phyloP scores from a whole-genome alignment of 2,888 invertebrate species.

The Maniola hyperantus region DNA sequence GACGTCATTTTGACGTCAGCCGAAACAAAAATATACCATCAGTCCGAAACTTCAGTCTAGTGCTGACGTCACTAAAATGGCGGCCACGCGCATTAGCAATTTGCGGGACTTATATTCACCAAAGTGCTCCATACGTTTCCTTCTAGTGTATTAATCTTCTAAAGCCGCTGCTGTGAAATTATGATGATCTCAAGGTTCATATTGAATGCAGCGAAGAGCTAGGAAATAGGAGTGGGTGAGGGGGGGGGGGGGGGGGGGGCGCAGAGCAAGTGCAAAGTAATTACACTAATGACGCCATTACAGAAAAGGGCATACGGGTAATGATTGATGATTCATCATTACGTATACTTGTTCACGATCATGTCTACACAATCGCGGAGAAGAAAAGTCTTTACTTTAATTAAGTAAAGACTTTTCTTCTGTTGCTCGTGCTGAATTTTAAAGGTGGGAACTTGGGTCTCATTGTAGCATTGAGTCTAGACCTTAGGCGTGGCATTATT shows the following conservation, averaged over 20 bases:
- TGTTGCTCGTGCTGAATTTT: constrained; percentile 10
- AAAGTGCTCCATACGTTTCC: too few relatives aligned
- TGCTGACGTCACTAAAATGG: too few relatives aligned
- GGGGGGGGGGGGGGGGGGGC: constrained; percentile 45
- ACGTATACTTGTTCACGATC: constrained; percentile 20
- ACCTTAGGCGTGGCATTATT: not conserved
- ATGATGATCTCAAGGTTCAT: too few relatives aligned
- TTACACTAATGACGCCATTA: constrained; percentile 64
- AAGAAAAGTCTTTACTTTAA: constrained; percentile 43
- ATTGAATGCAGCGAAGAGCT: constrained; percentile 30
- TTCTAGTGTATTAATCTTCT: too few relatives aligned
- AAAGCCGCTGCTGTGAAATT: too few relatives aligned
- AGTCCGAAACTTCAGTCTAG: too few relatives aligned
- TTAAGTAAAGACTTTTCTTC: too few relatives aligned
- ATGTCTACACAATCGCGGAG: constrained; percentile 22
- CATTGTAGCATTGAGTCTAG: not conserved
- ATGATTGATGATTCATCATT: constrained; percentile 39
- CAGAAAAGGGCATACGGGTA: constrained; percentile 51
- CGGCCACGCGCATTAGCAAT: too few relatives aligned
- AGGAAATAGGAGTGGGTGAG: constrained; percentile 29
- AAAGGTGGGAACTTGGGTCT: constrained; percentile 11
- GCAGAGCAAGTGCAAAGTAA: constrained; percentile 51
- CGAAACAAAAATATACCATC: too few relatives aligned
- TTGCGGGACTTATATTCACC: too few relatives aligned
- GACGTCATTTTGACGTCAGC: too few relatives aligned